A percentile compares a stretch with the other conserved stretches of the same genome.
Evolutionary conservation across 2,888 invertebrate species (phyloP).

Genomic region (Lasioglossum calceatum): DNA sequence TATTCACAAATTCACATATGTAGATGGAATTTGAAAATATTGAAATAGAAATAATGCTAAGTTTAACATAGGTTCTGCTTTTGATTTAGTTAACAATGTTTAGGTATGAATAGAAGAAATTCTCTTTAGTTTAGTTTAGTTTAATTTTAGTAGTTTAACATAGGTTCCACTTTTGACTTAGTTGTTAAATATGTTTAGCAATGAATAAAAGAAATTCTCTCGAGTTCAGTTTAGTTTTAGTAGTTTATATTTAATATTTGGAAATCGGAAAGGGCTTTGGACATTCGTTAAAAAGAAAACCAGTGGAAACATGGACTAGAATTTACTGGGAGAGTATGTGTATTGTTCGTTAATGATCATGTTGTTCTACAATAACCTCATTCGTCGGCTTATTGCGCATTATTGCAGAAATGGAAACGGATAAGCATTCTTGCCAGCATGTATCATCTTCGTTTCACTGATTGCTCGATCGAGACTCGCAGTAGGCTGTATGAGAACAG

Average conservation of each 20-base stretch:
- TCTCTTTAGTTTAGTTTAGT: too few relatives aligned
- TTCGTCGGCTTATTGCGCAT: constrained; percentile 24
- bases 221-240: neutral
- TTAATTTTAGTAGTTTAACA: too few relatives aligned
- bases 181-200: neutral
- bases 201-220: neutral
- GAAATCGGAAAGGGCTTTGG: neutral
- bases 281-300: neutral
- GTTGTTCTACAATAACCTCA: constrained; percentile 5
- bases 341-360: constrained; percentile 1
- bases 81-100: too few relatives aligned
- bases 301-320: neutral
- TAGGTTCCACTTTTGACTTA: neutral
- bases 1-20: too few relatives aligned
- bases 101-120: too few relatives aligned
- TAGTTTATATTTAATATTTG: too few relatives aligned
- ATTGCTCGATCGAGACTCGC: constrained; percentile 45
- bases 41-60: too few relatives aligned
- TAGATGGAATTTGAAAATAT: too few relatives aligned
- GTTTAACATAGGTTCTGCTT: too few relatives aligned
- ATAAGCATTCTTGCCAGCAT: constrained; percentile 20
- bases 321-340: neutral
- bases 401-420: constrained; percentile 27
- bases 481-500: constrained; percentile 10
- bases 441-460: constrained; percentile 42